Base-by-base conservation (phyloP, 2,888 invertebrate genomes). In the Parthenolecanium corni region DNA sequence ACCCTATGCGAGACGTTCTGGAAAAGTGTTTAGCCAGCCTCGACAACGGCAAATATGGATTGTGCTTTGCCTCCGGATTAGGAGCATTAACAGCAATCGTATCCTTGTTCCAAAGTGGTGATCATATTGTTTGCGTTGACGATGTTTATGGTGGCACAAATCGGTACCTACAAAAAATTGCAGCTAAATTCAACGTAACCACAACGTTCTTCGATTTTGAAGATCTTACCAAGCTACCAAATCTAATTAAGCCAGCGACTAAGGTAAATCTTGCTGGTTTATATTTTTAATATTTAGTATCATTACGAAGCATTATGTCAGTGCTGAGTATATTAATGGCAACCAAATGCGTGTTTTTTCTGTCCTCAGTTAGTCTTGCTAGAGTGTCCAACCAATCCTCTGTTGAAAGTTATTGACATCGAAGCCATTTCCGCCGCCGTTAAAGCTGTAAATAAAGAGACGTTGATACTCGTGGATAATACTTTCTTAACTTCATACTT, bases 101-200 rank as follows among this genome's bases (percentile, higher is more conserved):
- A 6, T 81, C 86, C 40, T 75, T 94, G 68, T 76, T 98, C 9
- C 82, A 80, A 67, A 70, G 77, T 65, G 97, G 96, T 0, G 97
- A 98, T 72, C 94, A 97, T 71, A 78, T 98, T 12, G 74, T 98
- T 47, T 83, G 86, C 70, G 84, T 87, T 65, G 92, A 96, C 73
- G 97, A 97, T 74, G 79, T 96, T 3, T 98, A 97, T 71, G 97
- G 97, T 58, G 97, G 96, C 20, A 91, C 91, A 0, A 87, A 88
- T 71, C 80, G 93, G 68, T 75, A 73, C 71, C 84, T 81, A 71
- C 81, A 84, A 67, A 79, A 80, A 71, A 81, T 82, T 63, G 77
- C 79, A 0, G 67, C 76, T 0, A 81, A 81, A 68, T 80, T 87
- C 72, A 87, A 87, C 3, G 79, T 97, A 21, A 78, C 84, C 68